Percentiles rank a stretch among this genome's conserved stretches.
phyloP scores from a whole-genome alignment of 2,888 invertebrate species.

The Mythimna loreyi region DNA sequence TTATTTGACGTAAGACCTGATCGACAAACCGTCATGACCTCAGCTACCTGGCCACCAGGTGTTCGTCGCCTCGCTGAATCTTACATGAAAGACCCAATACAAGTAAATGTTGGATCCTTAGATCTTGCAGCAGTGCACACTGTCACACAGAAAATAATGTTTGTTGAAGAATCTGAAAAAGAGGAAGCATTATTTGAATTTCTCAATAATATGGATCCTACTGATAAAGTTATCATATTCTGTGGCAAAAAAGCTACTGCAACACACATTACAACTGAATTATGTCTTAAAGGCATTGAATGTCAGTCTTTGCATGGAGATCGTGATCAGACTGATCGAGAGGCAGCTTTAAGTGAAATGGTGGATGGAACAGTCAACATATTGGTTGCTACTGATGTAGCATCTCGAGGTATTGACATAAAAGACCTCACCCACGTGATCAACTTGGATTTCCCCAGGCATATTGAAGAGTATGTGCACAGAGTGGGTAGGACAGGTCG shows the following conservation, averaged over 20 bases:
- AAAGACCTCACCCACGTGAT: slow-evolving; percentile 97
- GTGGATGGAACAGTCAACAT: slow-evolving; percentile 95
- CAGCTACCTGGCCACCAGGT: slow-evolving; percentile 98
- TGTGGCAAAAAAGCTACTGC: slow-evolving; percentile 96
- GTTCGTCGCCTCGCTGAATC: slow-evolving; percentile 96
- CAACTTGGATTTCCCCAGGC: slow-evolving; percentile 98
- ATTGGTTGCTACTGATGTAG: slow-evolving; percentile 98
- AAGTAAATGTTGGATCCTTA: slow-evolving; percentile 96
- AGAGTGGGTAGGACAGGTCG: slow-evolving; percentile 98
- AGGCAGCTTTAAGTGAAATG: slow-evolving; percentile 96
- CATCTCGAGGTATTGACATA: slow-evolving; percentile 98
- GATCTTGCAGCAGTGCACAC: slow-evolving; percentile 97
- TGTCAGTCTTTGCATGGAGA: slow-evolving; percentile 97
- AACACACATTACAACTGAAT: slow-evolving; percentile 95
- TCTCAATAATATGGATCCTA: slow-evolving; percentile 92
- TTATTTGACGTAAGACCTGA: slow-evolving; percentile 96
- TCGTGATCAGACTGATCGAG: slow-evolving; percentile 94
- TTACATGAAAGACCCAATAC: slow-evolving; percentile 97
- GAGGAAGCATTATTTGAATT: slow-evolving; percentile 93
- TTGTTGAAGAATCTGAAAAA: slow-evolving; percentile 94
- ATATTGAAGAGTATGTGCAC: slow-evolving; percentile 99
- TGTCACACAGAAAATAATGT: slow-evolving; percentile 95
- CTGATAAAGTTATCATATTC: slow-evolving; percentile 97
- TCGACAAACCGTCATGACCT: slow-evolving; percentile 98
- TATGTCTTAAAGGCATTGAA: slow-evolving; percentile 92